Percentiles rank a stretch among this genome's conserved stretches.
phyloP scores from a whole-genome alignment of 2,888 invertebrate genomes.

The Xanthorhoe spadicearia region DNA sequence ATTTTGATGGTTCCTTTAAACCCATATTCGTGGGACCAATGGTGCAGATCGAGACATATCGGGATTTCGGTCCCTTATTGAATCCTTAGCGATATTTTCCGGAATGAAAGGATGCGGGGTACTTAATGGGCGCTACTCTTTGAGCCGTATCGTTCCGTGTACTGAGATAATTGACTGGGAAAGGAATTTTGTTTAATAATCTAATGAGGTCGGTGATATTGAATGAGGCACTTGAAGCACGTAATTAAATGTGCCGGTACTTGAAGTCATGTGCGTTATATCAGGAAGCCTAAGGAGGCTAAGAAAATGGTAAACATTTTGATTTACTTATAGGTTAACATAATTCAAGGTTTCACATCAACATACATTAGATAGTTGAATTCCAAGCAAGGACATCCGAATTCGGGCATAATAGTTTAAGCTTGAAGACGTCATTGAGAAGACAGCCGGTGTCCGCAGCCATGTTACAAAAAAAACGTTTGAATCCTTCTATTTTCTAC shows the following conservation, averaged over 20 bases:
- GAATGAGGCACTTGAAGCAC: background rate
- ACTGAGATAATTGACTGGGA: constrained; percentile 30
- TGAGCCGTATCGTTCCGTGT: constrained; percentile 29
- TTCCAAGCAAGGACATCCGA: no score
- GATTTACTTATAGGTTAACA: no score
- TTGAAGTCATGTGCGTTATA: background rate
- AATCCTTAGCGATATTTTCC: constrained; percentile 62
- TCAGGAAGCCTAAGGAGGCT: background rate
- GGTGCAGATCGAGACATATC: constrained; percentile 62
- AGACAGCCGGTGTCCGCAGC: no score
- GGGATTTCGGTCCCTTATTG: constrained; percentile 62
- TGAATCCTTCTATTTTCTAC: no score
- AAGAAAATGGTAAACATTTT: no score
- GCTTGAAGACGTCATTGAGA: no score
- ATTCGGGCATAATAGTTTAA: no score
- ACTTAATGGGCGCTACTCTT: constrained; percentile 50
- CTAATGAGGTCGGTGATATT: background rate
- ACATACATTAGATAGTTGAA: no score
- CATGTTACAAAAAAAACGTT: no score
- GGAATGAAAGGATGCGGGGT: constrained; percentile 52
- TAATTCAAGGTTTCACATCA: no score
- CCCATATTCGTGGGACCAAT: constrained; percentile 63
- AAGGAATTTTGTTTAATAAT: constrained; percentile 17
- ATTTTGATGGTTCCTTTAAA: constrained; percentile 54
- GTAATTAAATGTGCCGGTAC: background rate